phyloP scores from a whole-genome alignment of 1,140 invertebrate genomes.

The Zaprionus nigranus region DNA sequence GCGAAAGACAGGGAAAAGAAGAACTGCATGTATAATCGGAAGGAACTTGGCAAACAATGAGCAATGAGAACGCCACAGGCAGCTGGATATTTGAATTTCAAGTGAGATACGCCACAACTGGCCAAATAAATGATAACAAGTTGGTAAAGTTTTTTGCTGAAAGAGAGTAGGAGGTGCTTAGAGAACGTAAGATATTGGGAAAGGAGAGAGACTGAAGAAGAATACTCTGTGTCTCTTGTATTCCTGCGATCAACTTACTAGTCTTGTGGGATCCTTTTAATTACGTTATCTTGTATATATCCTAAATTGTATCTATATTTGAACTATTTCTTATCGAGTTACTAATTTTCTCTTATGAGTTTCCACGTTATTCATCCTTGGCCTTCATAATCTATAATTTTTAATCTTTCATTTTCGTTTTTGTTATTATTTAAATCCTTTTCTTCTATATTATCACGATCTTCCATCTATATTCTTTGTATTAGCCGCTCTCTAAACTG shows the following conservation, averaged over 20 bases:
- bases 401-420: neutral
- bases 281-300: neutral
- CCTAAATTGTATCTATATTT: neutral
- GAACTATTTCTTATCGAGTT: too few species aligned
- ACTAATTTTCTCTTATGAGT: too few species aligned
- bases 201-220: too few species aligned
- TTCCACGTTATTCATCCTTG: too few species aligned
- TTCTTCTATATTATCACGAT: neutral
- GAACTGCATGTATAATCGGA: neutral
- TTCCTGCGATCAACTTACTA: too few species aligned
- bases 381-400: too few species aligned
- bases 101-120: slow-evolving; percentile 2
- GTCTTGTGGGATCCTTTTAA: neutral
- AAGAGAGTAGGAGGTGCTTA: too few species aligned
- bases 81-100: slow-evolving; percentile 8
- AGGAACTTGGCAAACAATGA: slow-evolving; percentile 3
- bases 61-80: slow-evolving; percentile 4
- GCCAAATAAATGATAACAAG: slow-evolving; percentile 8
- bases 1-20: neutral
- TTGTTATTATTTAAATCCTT: neutral
- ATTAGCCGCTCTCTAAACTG: neutral
- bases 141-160: neutral
- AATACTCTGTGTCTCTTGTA: too few species aligned
- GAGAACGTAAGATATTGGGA: too few species aligned
- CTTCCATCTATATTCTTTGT: neutral